Percentiles rank a stretch among this genome's conserved stretches.
These are phyloP conservation scores for Incurvaria masculella DNA, from an alignment of 2,888 invertebrate genomes.

Conservation along the genomic window DNA sequence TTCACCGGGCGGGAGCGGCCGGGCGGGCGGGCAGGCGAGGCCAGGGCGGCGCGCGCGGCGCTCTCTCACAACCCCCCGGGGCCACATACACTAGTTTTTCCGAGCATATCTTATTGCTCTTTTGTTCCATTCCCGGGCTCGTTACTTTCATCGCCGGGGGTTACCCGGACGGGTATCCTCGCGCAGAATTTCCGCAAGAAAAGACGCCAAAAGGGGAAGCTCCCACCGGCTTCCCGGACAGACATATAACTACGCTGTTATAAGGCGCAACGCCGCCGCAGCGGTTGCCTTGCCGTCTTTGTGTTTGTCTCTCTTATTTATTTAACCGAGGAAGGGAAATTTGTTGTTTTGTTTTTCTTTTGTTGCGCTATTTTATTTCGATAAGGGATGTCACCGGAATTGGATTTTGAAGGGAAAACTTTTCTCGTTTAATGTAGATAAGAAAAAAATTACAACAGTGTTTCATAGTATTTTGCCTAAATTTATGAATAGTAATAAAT, in stretches of 20 bases:
- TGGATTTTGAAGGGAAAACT: neutral
- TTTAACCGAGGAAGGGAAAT: constrained; percentile 49
- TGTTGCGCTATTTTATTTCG: neutral
- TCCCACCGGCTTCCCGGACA: constrained; percentile 8
- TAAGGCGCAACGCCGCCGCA: neutral
- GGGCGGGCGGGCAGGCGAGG: neutral
- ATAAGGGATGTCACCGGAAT: constrained; percentile 7
- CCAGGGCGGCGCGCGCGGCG: neutral
- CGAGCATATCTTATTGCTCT: constrained; percentile 58
- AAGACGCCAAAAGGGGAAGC: neutral
- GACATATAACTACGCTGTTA: neutral
- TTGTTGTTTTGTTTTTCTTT: constrained; percentile 43
- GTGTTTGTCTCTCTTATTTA: constrained; percentile 40
- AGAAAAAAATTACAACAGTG: no score
- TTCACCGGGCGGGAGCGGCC: constrained; percentile 1
- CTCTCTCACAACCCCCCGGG: constrained; percentile 30
- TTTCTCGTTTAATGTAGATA: constrained; percentile 1
- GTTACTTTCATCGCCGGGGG: constrained; percentile 56
- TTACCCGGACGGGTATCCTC: constrained; percentile 23
- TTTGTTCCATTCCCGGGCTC: constrained; percentile 51
- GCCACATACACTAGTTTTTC: constrained; percentile 52
- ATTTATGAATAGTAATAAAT: no score
- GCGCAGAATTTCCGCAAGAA: neutral
- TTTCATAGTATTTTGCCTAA: no score
- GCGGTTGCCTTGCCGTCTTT: constrained; percentile 18